Evolutionary conservation across 2,113 vertebrate genomes (phyloP).

Genomic region (Collichthys lucidus): DNA sequence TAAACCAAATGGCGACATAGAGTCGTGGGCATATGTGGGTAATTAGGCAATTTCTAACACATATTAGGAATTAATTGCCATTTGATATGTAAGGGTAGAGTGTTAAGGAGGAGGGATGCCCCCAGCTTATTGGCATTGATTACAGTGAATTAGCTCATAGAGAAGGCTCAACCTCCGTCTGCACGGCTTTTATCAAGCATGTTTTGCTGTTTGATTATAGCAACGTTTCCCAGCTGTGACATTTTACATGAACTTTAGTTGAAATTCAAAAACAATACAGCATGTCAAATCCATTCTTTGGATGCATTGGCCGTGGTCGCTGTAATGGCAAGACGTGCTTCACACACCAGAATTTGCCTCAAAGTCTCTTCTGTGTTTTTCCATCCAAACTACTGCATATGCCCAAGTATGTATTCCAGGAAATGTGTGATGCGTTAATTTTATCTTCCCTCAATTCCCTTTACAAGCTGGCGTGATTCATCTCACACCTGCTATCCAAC

Average conservation of each 20-base stretch:
- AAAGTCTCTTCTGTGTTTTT: conserved; percentile 7
- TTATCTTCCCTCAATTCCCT: conserved; percentile 32
- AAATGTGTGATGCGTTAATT: conserved; percentile 58
- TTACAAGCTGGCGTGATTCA: conserved; percentile 32
- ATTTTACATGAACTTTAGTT: conserved; percentile 35
- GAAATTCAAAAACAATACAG: conserved; percentile 20
- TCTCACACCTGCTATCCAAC: conserved; percentile 45
- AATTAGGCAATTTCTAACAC: conserved; percentile 74
- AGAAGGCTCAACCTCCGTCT: conserved; percentile 50
- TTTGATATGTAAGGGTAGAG: conserved; percentile 69
- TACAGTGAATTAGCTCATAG: conserved; percentile 52
- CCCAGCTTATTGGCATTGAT: conserved; percentile 67
- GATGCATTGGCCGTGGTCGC: neutral
- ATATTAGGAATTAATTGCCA: conserved; percentile 78
- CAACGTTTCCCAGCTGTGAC: conserved; percentile 8
- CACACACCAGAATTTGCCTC: conserved; percentile 12
- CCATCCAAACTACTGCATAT: conserved; percentile 31
- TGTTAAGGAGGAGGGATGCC: conserved; percentile 61
- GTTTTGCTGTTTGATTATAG: conserved; percentile 25
- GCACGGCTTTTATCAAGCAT: neutral
- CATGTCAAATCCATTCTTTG: neutral
- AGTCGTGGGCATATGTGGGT: conserved; percentile 53
- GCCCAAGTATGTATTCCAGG: conserved; percentile 44
- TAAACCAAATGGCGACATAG: conserved; percentile 36
- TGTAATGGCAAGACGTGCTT: neutral